Evolutionary conservation across 1,140 invertebrate genomes (phyloP).

Genomic region (Andrena cerasifolii): DNA sequence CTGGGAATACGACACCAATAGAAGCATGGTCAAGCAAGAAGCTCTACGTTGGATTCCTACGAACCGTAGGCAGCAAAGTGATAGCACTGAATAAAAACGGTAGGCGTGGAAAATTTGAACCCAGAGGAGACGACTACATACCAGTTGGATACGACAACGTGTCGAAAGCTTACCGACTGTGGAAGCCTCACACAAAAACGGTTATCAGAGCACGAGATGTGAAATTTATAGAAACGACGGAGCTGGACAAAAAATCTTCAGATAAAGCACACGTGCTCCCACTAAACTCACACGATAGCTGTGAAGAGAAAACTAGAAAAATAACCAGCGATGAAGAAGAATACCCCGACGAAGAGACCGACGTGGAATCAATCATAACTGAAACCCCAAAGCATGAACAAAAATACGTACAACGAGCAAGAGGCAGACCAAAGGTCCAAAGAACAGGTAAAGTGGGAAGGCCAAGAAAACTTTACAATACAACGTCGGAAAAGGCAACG

Average conservation of each 20-base stretch:
- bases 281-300: too few relatives aligned
- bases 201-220: slow-evolving; percentile 18
- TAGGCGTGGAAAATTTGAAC: slow-evolving; percentile 62
- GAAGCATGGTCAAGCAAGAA: slow-evolving; percentile 33
- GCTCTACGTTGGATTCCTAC: slow-evolving; percentile 56
- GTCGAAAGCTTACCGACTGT: slow-evolving; percentile 35
- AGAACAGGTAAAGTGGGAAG: slow-evolving; percentile 2
- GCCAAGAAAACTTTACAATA: slow-evolving; percentile 1
- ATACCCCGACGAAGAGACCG: background rate
- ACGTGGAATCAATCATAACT: background rate
- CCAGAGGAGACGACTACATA: slow-evolving; percentile 19
- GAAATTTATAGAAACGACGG: background rate
- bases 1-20: slow-evolving; percentile 51
- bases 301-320: background rate
- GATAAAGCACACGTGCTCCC: background rate
- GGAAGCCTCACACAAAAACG: slow-evolving; percentile 9
- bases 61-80: slow-evolving; percentile 62
- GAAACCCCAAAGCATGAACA: background rate
- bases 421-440: background rate
- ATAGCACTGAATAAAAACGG: slow-evolving; percentile 53
- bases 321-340: background rate
- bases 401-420: background rate
- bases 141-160: slow-evolving; percentile 22
- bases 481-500: background rate
- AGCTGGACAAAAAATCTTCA: background rate